Conservation (phyloP, 2,113 vertebrate genomes). For the Tapirus terrestris region DNA sequence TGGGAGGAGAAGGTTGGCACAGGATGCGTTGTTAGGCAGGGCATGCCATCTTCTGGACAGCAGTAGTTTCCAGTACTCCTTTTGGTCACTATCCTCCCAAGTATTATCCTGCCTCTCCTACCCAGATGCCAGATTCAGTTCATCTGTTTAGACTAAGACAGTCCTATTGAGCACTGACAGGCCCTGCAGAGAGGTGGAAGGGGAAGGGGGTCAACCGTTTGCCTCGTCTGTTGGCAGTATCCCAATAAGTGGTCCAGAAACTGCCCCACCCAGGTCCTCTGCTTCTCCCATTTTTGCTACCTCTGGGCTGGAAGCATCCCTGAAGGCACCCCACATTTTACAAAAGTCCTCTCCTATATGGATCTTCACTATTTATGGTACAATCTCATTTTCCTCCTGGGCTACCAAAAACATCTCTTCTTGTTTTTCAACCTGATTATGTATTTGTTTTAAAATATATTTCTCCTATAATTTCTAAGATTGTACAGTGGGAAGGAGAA, state of each 20-base stretch:
- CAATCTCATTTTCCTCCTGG: not conserved
- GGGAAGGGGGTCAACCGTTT: not conserved
- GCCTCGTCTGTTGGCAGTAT: not conserved
- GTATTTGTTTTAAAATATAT: conserved; percentile 28
- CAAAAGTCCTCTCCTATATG: not conserved
- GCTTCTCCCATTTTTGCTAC: not conserved
- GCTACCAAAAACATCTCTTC: not conserved
- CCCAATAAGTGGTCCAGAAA: not conserved
- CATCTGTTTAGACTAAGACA: not conserved
- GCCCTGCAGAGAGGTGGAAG: not conserved
- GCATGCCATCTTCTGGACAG: not conserved
- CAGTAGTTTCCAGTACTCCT: not conserved
- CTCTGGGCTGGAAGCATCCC: not conserved
- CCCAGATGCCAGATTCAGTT: not conserved
- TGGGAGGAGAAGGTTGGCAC: not conserved
- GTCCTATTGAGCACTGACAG: not conserved
- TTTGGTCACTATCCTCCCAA: not conserved
- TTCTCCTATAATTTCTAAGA: conserved; percentile 5
- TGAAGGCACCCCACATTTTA: not conserved
- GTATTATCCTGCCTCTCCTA: not conserved
- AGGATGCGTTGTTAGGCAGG: not conserved
- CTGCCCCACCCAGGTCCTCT: too few species aligned
- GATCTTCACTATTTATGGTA: not conserved
- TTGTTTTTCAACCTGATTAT: not conserved
- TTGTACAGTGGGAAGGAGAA: not conserved